Evolutionary conservation across 2,797 vertebrate genomes (phyloP).

Genomic region (Rhinella marina): DNA sequence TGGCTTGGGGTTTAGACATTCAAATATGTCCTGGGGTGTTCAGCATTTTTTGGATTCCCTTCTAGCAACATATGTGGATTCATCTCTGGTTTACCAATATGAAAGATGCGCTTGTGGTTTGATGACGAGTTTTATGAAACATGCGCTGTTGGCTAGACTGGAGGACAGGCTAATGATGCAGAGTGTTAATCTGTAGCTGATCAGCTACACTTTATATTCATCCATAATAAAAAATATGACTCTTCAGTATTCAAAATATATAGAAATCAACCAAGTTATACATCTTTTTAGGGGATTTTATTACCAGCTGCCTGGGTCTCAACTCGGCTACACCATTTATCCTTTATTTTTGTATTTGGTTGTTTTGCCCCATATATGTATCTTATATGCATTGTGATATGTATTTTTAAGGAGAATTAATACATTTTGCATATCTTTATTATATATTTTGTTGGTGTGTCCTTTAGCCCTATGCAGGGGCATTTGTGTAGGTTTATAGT

Average conservation of each 20-base stretch:
- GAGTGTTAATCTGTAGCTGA: not conserved
- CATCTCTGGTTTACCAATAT: conserved; percentile 3
- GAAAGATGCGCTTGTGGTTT: conserved; percentile 16
- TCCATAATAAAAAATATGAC: not conserved
- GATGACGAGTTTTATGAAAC: conserved; percentile 12
- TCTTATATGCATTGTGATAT: too few relatives aligned
- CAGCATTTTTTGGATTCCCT: conserved; percentile 18
- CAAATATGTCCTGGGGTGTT: conserved; percentile 12
- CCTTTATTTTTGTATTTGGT: too few relatives aligned
- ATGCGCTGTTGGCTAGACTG: conserved; percentile 21
- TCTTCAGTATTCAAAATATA: not conserved
- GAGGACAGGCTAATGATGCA: not conserved
- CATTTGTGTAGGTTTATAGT: too few relatives aligned
- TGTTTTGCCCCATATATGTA: too few relatives aligned
- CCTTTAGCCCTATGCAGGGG: too few relatives aligned
- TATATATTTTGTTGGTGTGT: too few relatives aligned
- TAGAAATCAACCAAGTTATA: too few relatives aligned
- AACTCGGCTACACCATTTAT: too few relatives aligned
- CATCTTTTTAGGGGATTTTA: too few relatives aligned
- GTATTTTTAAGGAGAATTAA: too few relatives aligned
- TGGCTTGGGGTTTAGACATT: conserved; percentile 27
- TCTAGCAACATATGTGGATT: conserved; percentile 10
- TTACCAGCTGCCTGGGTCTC: too few relatives aligned
- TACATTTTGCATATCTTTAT: too few relatives aligned
- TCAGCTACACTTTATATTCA: not conserved